These are phyloP conservation scores for Sabatieria punctata DNA, from an alignment of 2,888 invertebrate species.

Conservation along the genomic window DNA sequence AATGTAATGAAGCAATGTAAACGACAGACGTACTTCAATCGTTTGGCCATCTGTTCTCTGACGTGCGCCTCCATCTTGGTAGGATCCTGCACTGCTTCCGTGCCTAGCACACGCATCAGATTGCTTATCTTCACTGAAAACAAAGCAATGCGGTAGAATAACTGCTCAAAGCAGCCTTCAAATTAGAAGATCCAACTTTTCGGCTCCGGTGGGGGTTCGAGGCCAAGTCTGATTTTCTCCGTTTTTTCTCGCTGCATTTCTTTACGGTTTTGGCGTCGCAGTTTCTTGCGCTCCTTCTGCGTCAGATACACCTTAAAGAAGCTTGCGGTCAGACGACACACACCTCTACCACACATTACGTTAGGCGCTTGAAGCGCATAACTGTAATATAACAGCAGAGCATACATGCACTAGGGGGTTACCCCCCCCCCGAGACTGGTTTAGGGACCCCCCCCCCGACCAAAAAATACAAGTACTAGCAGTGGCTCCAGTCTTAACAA, in stretches of 20 bases:
- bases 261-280: conserved; percentile 77
- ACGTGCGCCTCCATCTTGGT: conserved; percentile 97
- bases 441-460: too few species aligned
- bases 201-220: conserved; percentile 87
- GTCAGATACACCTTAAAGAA: conserved; percentile 44
- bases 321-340: not conserved
- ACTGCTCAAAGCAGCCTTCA: too few species aligned
- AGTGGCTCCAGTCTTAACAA: too few species aligned
- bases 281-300: conserved; percentile 83
- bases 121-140: conserved; percentile 62
- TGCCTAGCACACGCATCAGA: conserved; percentile 89
- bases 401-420: too few species aligned
- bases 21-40: conserved; percentile 51
- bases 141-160: too few species aligned
- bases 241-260: conserved; percentile 97
- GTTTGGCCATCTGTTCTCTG: conserved; percentile 87
- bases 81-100: conserved; percentile 94
- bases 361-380: too few species aligned
- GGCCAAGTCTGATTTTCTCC: conserved; percentile 84
- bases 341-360: too few species aligned
- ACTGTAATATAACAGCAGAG: too few species aligned
- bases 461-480: too few species aligned
- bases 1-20: not conserved
- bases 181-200: conserved; percentile 42
- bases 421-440: too few species aligned